Evolutionary conservation across 2,797 vertebrate genomes (phyloP), one percentile per base, ranked within the genome.

Genomic region (Sphenodon punctatus): DNA sequence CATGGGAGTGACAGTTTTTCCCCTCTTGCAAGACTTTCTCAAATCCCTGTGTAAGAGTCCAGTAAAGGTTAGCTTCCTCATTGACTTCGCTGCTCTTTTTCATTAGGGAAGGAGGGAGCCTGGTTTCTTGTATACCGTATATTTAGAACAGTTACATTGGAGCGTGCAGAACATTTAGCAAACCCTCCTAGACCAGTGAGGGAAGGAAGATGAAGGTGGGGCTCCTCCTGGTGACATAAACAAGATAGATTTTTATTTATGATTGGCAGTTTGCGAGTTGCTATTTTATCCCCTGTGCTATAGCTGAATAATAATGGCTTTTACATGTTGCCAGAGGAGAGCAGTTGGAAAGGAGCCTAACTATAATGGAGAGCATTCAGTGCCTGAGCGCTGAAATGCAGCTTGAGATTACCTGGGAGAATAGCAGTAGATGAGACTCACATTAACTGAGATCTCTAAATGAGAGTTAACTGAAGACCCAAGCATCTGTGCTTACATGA

Each of bases 261-360:
- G 80, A 78, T 80, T 83, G 51, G 46, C 83, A 75, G 68, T 36
- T 78, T 86, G 36, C 56, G 60, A 85, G 73, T 68, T 72, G 49
- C 34, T 85, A 65, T 81, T 91, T 90, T 86, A 92, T 88, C 88
- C 79, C 87, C 66, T 60, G 3, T 67, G 64, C 87, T 81, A 65
- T 43, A 82, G 61, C 74, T 41, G 80, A 80, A 88, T 78, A 67
- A 76, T 88, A 90, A 88, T 91, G 43, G 22, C 0, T 75, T 93
- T 88, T 85, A 80, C 69, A 46, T 79, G 82, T 89, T 84, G 78
- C 77, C 88, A 87, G 75, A 87, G 88, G 56, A 88, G 45, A 87
- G 42, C 71, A 78, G 66, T 74, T 75, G 75, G 82, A 88, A 82
- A 72, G 61, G 42, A 88, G 78, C 84, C 82, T 88, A 42, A 90